Conservation (phyloP, 1,140 invertebrate species). For the Diachasmimorpha longicaudata region DNA sequence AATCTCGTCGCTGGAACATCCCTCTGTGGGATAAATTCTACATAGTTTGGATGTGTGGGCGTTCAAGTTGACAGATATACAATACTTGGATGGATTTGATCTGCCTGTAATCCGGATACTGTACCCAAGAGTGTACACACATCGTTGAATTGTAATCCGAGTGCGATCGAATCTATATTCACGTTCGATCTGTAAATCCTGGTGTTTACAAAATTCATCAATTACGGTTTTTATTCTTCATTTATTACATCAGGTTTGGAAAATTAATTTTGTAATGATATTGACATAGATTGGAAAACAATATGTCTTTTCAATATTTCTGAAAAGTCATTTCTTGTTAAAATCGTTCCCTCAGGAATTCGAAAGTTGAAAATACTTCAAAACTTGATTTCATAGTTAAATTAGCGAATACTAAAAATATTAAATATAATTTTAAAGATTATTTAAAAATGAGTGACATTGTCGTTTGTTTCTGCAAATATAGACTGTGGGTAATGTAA, state of each 20-base stretch:
- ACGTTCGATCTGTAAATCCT: not conserved
- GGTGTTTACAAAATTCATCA: not conserved
- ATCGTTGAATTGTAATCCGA: not conserved
- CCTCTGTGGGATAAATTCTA: not conserved
- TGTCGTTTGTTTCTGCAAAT: no score
- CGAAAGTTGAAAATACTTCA: no score
- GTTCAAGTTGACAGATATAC: not conserved
- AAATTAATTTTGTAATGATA: not conserved
- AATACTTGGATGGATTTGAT: not conserved
- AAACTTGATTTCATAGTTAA: no score
- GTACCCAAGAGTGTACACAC: not conserved
- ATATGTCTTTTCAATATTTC: no score
- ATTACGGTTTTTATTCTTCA: not conserved
- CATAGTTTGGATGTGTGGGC: not conserved
- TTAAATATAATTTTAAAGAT: no score
- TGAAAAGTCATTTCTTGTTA: no score
- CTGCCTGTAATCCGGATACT: not conserved
- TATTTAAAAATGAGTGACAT: no score
- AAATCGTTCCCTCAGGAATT: no score
- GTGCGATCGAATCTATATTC: not conserved
- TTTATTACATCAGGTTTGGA: not conserved
- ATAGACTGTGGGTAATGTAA: no score
- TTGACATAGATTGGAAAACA: no score
- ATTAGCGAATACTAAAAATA: no score
- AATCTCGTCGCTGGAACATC: not conserved